phyloP scores from a whole-genome alignment of 2,113 vertebrate species.

The Aptenodytes forsteri region DNA sequence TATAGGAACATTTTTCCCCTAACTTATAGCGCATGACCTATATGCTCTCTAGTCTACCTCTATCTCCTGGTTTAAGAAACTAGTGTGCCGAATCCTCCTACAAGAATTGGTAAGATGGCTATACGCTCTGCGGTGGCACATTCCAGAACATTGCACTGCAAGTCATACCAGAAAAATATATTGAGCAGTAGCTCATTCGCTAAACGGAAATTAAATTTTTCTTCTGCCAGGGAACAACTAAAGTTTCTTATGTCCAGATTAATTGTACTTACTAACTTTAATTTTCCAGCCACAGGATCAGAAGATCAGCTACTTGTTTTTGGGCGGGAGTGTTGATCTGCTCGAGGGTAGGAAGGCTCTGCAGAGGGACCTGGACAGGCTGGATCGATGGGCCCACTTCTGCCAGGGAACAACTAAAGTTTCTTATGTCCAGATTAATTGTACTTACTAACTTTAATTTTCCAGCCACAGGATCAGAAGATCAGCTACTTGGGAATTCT shows the following conservation, averaged over 20 bases:
- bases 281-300: neutral
- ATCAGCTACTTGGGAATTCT: neutral
- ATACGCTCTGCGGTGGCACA: accelerated
- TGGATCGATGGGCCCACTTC: too few species aligned
- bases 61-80: neutral
- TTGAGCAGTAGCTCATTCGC: neutral
- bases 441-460: too few species aligned
- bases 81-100: neutral
- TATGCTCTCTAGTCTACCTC: neutral
- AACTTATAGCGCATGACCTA: neutral
- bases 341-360: too few species aligned
- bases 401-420: too few species aligned
- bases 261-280: neutral
- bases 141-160: neutral
- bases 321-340: too few species aligned
- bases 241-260: neutral
- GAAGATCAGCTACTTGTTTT: neutral
- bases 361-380: too few species aligned
- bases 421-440: too few species aligned
- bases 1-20: neutral
- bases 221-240: neutral
- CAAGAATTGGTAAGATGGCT: neutral
- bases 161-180: neutral
- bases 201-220: neutral
- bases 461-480: too few species aligned